Percentiles rank a stretch among this genome's conserved stretches.
These are phyloP conservation scores for Linepithema humile DNA, from an alignment of 1,140 invertebrate species.

Conservation along the genomic window DNA sequence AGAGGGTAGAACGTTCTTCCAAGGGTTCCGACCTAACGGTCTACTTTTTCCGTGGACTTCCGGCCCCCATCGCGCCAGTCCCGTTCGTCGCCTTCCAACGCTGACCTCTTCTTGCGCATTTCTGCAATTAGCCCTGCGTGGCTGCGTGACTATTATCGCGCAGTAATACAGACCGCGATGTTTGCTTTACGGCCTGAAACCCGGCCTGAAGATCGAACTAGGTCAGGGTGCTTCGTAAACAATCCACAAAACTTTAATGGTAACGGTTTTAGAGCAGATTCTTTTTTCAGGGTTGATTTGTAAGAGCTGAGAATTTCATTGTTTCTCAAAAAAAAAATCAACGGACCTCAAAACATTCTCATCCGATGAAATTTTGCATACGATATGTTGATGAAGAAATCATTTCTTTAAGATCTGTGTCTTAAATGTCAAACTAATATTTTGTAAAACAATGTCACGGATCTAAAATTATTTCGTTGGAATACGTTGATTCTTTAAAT, in stretches of 20 bases:
- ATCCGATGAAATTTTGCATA: too few species aligned
- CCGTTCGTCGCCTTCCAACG: not conserved
- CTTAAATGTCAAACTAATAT: too few species aligned
- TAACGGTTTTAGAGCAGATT: not conserved
- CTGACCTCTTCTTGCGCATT: constrained; percentile 1
- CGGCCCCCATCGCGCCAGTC: constrained; percentile 49
- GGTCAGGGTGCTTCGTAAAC: constrained; percentile 25
- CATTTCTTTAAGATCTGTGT: too few species aligned
- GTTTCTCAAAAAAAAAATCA: too few species aligned
- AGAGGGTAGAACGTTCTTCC: constrained; percentile 66
- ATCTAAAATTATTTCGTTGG: too few species aligned
- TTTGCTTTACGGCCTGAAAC: constrained; percentile 26
- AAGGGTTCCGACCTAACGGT: constrained; percentile 56
- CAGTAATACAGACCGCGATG: not conserved
- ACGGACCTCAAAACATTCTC: too few species aligned
- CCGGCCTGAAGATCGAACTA: constrained; percentile 11
- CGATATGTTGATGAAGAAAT: too few species aligned
- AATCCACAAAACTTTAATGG: not conserved
- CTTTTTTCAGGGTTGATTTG: not conserved
- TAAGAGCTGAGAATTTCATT: not conserved
- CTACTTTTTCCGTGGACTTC: constrained; percentile 64
- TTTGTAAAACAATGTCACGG: too few species aligned
- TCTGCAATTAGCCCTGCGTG: constrained; percentile 49
- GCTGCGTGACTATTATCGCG: constrained; percentile 39
- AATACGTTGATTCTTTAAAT: too few species aligned